Conservation (phyloP, 2,113 vertebrate genomes). For the Haemorhous mexicanus region DNA sequence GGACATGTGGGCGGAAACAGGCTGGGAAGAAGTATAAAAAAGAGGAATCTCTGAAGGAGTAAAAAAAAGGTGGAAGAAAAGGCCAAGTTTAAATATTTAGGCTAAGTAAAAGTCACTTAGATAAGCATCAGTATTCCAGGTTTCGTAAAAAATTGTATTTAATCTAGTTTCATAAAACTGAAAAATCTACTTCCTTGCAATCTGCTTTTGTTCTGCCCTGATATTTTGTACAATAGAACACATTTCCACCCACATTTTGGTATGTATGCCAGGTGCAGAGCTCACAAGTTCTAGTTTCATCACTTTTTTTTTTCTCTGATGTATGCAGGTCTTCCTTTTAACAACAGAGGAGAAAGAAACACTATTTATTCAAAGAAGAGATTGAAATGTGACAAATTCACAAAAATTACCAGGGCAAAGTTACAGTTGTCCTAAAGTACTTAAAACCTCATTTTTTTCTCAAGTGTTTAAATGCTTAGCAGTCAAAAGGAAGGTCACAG, state of each 20-base stretch:
- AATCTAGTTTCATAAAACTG: not conserved
- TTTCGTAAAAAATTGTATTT: not conserved
- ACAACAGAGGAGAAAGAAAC: not conserved
- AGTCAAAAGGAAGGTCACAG: not conserved
- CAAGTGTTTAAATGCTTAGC: not conserved
- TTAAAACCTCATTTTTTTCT: not conserved
- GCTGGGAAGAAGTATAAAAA: not conserved
- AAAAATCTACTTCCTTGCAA: not conserved
- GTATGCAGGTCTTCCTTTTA: not conserved
- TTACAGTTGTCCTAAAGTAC: not conserved
- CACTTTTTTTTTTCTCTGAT: not conserved
- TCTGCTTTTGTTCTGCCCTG: not conserved
- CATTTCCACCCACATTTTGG: not conserved
- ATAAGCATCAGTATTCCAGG: not conserved
- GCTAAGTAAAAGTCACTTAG: not conserved
- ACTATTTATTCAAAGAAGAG: not conserved
- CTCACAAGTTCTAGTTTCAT: not conserved
- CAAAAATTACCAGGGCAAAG: not conserved
- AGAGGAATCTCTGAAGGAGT: not conserved
- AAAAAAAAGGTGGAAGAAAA: not conserved
- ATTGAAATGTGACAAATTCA: not conserved
- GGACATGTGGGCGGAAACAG: not conserved
- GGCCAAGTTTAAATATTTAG: not conserved
- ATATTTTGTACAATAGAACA: not conserved
- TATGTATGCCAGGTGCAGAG: not conserved